phyloP scores from a whole-genome alignment of 2,888 invertebrate species.

The Epirrhoe alternata region DNA sequence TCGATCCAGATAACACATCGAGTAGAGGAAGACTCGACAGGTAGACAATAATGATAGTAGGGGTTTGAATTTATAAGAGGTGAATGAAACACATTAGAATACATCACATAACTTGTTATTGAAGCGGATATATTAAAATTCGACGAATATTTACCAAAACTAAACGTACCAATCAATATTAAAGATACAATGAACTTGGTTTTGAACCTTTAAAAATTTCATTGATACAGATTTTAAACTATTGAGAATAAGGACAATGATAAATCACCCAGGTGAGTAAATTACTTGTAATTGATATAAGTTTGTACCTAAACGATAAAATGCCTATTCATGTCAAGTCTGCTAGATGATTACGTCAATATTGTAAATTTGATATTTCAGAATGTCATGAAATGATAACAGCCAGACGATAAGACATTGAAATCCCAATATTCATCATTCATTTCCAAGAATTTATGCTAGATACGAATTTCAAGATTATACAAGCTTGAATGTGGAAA shows the following conservation, averaged over 20 bases:
- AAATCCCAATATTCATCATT: neutral
- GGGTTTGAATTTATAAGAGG: neutral
- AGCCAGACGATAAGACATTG: neutral
- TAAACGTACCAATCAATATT: too few relatives aligned
- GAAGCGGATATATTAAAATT: slow-evolving; percentile 10
- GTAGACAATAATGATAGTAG: neutral
- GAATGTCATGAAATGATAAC: neutral
- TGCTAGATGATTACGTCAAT: neutral
- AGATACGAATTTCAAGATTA: too few relatives aligned
- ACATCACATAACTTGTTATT: slow-evolving; percentile 9
- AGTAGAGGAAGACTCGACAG: neutral
- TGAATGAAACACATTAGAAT: slow-evolving; percentile 7
- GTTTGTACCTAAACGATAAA: too few relatives aligned
- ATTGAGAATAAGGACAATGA: too few relatives aligned
- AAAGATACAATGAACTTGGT: too few relatives aligned
- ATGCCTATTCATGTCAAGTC: neutral
- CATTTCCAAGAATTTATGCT: too few relatives aligned
- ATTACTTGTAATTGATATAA: too few relatives aligned
- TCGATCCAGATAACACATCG: neutral
- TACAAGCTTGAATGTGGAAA: too few relatives aligned
- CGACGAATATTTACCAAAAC: slow-evolving; percentile 6
- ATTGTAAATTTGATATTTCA: neutral
- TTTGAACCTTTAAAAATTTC: too few relatives aligned
- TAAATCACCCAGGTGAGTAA: too few relatives aligned
- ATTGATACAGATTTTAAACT: too few relatives aligned